A percentile compares a stretch with the other conserved stretches of the same genome.
phyloP scores from a whole-genome alignment of 2,113 vertebrate genomes.

The Brachirus orientalis region DNA sequence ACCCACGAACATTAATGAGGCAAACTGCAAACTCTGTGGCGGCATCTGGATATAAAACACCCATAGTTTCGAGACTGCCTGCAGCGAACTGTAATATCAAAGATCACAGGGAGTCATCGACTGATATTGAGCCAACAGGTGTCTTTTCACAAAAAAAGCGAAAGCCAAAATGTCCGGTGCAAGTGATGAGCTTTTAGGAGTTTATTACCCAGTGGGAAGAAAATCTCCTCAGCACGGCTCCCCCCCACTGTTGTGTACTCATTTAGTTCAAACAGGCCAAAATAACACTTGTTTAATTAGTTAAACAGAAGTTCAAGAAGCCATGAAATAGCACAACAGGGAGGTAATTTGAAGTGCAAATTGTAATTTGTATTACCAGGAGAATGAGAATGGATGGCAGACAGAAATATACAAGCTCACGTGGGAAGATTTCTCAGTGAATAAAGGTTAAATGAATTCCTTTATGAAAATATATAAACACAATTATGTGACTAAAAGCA shows the following conservation, averaged over 20 bases:
- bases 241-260: neutral
- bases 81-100: too few relatives aligned
- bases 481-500: neutral
- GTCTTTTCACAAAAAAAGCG: too few relatives aligned
- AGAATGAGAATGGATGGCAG: neutral
- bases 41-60: too few relatives aligned
- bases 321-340: slow-evolving; percentile 13
- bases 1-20: too few relatives aligned
- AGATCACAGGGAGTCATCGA: too few relatives aligned
- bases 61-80: too few relatives aligned
- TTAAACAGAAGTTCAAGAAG: slow-evolving; percentile 21
- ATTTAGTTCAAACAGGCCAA: slow-evolving; percentile 13
- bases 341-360: slow-evolving; percentile 26
- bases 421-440: neutral
- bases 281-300: slow-evolving; percentile 6
- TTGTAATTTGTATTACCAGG: neutral
- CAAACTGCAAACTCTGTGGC: too few relatives aligned
- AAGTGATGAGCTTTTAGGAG: too few relatives aligned
- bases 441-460: neutral
- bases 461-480: neutral
- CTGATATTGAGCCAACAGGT: too few relatives aligned
- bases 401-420: neutral
- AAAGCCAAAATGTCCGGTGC: too few relatives aligned
- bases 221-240: neutral
- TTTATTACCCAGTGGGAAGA: neutral